Evolutionary conservation across 2,888 invertebrate genomes (phyloP).

Genomic region (Prosapia bicincta): DNA sequence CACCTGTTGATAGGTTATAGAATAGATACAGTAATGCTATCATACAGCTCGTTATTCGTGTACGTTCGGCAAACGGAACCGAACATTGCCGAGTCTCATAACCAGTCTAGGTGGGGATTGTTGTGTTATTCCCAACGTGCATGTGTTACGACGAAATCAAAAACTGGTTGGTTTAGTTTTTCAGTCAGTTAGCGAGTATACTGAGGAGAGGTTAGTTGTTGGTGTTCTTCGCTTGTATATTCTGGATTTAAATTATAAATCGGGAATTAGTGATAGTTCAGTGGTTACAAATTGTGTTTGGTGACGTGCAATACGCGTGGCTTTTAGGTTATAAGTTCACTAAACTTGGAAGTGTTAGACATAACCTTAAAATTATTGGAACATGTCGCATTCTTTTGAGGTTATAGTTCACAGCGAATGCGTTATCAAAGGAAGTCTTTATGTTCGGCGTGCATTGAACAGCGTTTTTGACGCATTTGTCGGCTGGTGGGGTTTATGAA

Average conservation of each 20-base stretch:
- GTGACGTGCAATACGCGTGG: neutral
- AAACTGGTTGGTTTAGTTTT: conserved; percentile 27
- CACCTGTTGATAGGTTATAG: neutral
- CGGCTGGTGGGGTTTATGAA: neutral
- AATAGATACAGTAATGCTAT: no score
- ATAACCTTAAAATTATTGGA: neutral
- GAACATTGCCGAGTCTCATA: neutral
- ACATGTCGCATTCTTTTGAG: neutral
- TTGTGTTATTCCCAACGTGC: conserved; percentile 25
- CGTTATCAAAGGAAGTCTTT: neutral
- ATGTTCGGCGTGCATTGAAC: neutral
- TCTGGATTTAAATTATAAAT: neutral
- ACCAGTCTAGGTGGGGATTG: conserved; percentile 7
- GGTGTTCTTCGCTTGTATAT: neutral
- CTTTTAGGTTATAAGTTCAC: neutral
- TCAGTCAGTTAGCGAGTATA: conserved; percentile 24
- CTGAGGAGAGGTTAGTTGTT: conserved; percentile 13
- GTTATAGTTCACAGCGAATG: neutral
- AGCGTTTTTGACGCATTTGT: neutral
- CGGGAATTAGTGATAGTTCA: neutral
- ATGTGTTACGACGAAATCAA: conserved; percentile 13
- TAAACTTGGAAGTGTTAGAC: neutral
- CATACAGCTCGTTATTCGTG: no score
- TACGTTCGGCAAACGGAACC: neutral
- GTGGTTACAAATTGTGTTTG: neutral